A percentile compares a stretch with the other conserved stretches of the same genome.
Conservation (phyloP, 2,797 vertebrate species). For the Spinus pinus region DNA sequence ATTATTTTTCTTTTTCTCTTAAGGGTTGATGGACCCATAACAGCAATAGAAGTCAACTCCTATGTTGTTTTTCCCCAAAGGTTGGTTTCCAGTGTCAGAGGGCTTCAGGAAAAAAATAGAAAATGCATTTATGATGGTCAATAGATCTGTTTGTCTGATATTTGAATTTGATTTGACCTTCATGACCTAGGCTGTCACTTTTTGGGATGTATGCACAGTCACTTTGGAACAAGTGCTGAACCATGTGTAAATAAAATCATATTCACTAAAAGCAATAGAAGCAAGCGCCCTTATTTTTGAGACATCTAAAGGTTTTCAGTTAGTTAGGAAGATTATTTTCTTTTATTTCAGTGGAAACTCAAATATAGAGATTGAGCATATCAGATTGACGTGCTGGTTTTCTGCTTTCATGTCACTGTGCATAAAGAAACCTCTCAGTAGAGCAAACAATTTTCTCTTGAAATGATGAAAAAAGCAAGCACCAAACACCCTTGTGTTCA, state of each 20-base stretch:
- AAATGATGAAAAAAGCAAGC: background rate
- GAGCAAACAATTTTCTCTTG: background rate
- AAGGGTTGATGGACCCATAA: background rate
- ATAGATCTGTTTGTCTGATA: background rate
- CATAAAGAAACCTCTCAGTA: background rate
- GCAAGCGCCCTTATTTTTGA: background rate
- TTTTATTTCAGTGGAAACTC: background rate
- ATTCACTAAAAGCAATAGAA: background rate
- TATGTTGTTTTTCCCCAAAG: background rate
- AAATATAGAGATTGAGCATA: background rate
- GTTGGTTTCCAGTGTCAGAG: background rate
- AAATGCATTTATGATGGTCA: background rate
- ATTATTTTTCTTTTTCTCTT: background rate
- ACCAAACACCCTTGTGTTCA: background rate
- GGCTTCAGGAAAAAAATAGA: background rate
- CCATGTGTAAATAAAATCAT: background rate
- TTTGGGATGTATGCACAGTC: fast-evolving
- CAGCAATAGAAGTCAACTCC: background rate
- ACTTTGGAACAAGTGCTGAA: background rate
- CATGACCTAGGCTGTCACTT: background rate
- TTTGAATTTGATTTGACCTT: background rate
- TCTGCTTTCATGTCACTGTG: background rate
- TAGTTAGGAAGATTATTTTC: background rate
- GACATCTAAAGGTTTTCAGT: background rate
- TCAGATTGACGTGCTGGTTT: background rate